Evolutionary conservation across 37 sponge, comb jelly and placozoan genomes (phyloP).

Genomic region (Dysidea cf. avara): DNA sequence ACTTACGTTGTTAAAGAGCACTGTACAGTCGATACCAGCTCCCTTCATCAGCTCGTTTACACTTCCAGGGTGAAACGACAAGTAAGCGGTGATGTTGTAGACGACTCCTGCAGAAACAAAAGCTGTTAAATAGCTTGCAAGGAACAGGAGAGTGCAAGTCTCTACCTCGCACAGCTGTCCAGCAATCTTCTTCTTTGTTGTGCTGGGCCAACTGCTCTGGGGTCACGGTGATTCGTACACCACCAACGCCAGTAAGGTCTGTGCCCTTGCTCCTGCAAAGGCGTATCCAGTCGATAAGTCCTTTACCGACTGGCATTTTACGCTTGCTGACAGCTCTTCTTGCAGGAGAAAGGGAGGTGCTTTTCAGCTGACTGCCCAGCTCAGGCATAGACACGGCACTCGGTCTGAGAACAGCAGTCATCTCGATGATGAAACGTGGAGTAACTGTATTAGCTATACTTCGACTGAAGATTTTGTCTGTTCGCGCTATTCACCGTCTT

Average conservation of each 20-base stretch:
- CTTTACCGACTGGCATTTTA: no score
- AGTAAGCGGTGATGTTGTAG: conserved; percentile 90
- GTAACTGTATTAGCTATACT: no score
- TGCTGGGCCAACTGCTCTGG: conserved; percentile 77
- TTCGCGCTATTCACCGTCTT: no score
- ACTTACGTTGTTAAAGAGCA: conserved; percentile 80
- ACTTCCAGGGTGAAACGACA: conserved; percentile 95
- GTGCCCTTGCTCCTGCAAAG: conserved; percentile 52
- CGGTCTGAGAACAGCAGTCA: no score
- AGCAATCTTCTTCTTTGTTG: conserved; percentile 72
- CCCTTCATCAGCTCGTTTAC: conserved; percentile 83
- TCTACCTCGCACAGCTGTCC: conserved; percentile 92
- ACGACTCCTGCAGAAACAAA: conserved; percentile 69
- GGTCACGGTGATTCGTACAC: conserved; percentile 44
- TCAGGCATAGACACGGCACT: no score
- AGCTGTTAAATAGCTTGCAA: no score
- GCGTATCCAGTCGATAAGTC: conserved; percentile 90
- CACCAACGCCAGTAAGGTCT: conserved; percentile 62
- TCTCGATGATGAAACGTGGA: no score
- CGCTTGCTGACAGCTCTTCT: no score
- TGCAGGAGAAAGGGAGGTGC: no score
- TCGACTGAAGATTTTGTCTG: no score
- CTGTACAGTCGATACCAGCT: conserved; percentile 90
- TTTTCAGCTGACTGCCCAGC: no score
- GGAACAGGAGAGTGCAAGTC: no score